A percentile compares a stretch with the other conserved stretches of the same genome.
These are phyloP conservation scores for Clarias laeviceps DNA, from an alignment of 2,797 vertebrate genomes.

Conservation along the genomic window DNA sequence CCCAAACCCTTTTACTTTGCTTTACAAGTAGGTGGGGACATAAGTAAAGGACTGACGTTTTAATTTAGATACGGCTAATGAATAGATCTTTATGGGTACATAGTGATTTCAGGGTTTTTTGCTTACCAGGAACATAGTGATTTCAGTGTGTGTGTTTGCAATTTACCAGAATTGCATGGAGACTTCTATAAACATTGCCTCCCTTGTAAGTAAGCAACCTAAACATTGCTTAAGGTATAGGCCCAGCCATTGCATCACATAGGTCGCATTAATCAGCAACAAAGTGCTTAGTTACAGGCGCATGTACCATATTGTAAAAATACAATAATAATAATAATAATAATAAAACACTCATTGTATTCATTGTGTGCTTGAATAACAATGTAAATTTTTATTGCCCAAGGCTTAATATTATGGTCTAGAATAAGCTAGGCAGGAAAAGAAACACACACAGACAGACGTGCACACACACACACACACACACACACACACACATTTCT, in stretches of 20 bases:
- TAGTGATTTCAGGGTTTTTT: slow-evolving; percentile 34
- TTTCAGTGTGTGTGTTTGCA: slow-evolving; percentile 23
- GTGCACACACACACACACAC: slow-evolving; percentile 20
- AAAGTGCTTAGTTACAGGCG: background rate
- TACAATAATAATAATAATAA: background rate
- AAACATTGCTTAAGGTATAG: slow-evolving; percentile 25
- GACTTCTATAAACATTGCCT: slow-evolving; percentile 14
- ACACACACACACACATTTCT: slow-evolving; percentile 20
- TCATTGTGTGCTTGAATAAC: background rate
- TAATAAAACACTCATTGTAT: background rate
- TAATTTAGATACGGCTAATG: slow-evolving; percentile 45
- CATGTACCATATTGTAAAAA: background rate
- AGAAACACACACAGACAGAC: slow-evolving; percentile 33
- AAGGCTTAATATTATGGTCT: slow-evolving; percentile 29
- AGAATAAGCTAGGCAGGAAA: slow-evolving; percentile 32
- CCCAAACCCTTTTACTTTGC: slow-evolving; percentile 17
- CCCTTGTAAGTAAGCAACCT: background rate
- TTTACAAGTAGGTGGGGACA: slow-evolving; percentile 48
- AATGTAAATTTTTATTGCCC: slow-evolving; percentile 33
- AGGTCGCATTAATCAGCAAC: background rate
- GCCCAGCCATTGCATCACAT: background rate
- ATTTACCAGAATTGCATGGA: slow-evolving; percentile 16
- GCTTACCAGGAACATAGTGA: slow-evolving; percentile 17
- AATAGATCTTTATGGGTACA: slow-evolving; percentile 27
- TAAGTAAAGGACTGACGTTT: slow-evolving; percentile 30